Conservation (phyloP, 2,888 invertebrate species). For the Cylindroiulus punctatus region DNA sequence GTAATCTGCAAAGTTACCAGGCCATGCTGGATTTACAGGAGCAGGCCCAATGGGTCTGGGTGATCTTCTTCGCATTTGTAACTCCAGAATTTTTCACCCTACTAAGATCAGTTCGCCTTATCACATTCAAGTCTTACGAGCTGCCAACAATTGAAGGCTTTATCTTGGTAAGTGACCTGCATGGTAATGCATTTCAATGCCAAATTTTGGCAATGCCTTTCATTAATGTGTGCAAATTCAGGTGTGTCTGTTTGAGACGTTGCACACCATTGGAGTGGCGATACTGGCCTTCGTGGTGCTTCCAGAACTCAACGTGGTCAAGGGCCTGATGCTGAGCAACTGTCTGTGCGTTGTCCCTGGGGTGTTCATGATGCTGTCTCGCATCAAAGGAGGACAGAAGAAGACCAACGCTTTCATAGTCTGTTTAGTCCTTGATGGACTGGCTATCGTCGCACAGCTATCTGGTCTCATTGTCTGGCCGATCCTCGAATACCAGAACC, state of each 20-base stretch:
- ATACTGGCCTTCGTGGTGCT: slow-evolving; percentile 68
- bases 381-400: slow-evolving; percentile 63
- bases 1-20: slow-evolving; percentile 57
- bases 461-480: slow-evolving; percentile 78
- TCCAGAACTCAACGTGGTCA: slow-evolving; percentile 68
- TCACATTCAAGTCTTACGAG: slow-evolving; percentile 61
- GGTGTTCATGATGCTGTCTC: slow-evolving; percentile 63
- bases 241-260: slow-evolving; percentile 67
- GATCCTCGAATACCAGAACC: slow-evolving; percentile 64
- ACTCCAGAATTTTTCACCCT: slow-evolving; percentile 63
- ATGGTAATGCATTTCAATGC: background rate
- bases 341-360: slow-evolving; percentile 69
- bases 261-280: slow-evolving; percentile 68
- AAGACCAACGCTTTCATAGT: background rate
- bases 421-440: background rate
- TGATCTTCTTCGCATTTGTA: slow-evolving; percentile 62
- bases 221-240: slow-evolving; percentile 59
- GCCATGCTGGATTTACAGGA: slow-evolving; percentile 61
- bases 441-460: slow-evolving; percentile 70
- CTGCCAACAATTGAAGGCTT: background rate
- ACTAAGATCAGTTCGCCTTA: slow-evolving; percentile 61
- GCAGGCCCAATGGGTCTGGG: slow-evolving; percentile 64
- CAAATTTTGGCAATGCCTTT: background rate
- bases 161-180: background rate
- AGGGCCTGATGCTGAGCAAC: slow-evolving; percentile 68